Percentiles rank a stretch among this genome's conserved stretches.
These are phyloP conservation scores for Paedocypris sp. DNA, from an alignment of 2,113 vertebrate genomes.

Conservation along the genomic window DNA sequence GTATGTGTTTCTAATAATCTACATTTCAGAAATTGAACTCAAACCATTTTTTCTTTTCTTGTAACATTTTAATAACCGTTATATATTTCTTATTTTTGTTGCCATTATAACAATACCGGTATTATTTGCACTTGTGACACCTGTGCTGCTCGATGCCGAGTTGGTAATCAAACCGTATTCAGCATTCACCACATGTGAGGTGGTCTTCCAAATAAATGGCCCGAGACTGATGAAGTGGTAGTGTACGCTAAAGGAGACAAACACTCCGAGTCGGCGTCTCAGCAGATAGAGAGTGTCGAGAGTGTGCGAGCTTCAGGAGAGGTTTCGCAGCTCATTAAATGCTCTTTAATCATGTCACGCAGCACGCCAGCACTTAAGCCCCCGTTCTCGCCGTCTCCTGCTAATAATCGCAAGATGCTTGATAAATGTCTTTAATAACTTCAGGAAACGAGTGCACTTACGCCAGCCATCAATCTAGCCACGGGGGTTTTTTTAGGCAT, in stretches of 20 bases:
- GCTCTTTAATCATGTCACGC: conserved; percentile 49
- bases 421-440: conserved; percentile 59
- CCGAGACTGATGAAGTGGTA: conserved; percentile 23
- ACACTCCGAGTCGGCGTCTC: conserved; percentile 36
- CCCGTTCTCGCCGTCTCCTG: conserved; percentile 37
- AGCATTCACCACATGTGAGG: conserved; percentile 16
- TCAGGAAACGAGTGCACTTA: conserved; percentile 53
- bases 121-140: conserved; percentile 11
- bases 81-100: no score
- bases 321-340: conserved; percentile 44
- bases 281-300: conserved; percentile 17
- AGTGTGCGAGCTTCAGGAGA: conserved; percentile 30
- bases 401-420: conserved; percentile 48
- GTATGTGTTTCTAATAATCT: no score
- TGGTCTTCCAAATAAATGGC: conserved; percentile 4
- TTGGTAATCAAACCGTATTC: conserved; percentile 14
- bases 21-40: no score
- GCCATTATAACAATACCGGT: no score
- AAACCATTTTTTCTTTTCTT: no score
- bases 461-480: conserved; percentile 45
- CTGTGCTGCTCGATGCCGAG: conserved; percentile 2
- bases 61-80: no score
- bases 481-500: conserved; percentile 26
- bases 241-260: conserved; percentile 37
- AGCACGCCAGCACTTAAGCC: conserved; percentile 38